Evolutionary conservation across 2,888 invertebrate species (phyloP).

Genomic region (Leucozona laternaria): DNA sequence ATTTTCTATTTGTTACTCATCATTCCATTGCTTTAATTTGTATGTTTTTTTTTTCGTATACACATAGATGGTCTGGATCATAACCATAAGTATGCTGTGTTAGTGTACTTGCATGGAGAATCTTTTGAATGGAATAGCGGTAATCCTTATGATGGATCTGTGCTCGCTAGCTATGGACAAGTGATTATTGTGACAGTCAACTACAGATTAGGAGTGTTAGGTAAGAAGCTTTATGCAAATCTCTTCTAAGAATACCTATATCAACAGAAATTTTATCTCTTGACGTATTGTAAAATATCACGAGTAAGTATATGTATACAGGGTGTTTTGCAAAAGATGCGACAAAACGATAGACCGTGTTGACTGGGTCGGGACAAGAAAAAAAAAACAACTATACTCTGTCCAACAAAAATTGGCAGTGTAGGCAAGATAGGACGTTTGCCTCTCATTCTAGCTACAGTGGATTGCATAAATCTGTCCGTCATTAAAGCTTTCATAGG

Average conservation of each 20-base stretch:
- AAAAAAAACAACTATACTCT: too few relatives aligned
- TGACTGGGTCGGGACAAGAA: too few relatives aligned
- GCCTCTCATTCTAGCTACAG: too few relatives aligned
- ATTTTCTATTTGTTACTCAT: not conserved
- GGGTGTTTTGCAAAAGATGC: too few relatives aligned
- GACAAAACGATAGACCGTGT: too few relatives aligned
- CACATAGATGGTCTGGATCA: conserved; percentile 82
- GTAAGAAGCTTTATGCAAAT: conserved; percentile 84
- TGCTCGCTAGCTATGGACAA: conserved; percentile 95
- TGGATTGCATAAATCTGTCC: too few relatives aligned
- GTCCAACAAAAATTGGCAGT: too few relatives aligned
- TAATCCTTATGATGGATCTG: conserved; percentile 97
- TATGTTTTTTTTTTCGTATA: not conserved
- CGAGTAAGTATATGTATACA: too few relatives aligned
- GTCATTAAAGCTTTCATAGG: too few relatives aligned
- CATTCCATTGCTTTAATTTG: conserved; percentile 6
- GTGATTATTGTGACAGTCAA: conserved; percentile 94
- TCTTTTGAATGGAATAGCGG: conserved; percentile 99
- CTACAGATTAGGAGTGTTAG: conserved; percentile 92
- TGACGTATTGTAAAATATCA: too few relatives aligned
- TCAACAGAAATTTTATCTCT: not conserved
- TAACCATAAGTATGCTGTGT: conserved; percentile 89
- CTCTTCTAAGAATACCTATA: not conserved
- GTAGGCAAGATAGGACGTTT: too few relatives aligned
- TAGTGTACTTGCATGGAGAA: conserved; percentile 97